These are phyloP conservation scores for Puntigrus tetrazona DNA, from an alignment of 2,113 vertebrate species.

Conservation along the genomic window DNA sequence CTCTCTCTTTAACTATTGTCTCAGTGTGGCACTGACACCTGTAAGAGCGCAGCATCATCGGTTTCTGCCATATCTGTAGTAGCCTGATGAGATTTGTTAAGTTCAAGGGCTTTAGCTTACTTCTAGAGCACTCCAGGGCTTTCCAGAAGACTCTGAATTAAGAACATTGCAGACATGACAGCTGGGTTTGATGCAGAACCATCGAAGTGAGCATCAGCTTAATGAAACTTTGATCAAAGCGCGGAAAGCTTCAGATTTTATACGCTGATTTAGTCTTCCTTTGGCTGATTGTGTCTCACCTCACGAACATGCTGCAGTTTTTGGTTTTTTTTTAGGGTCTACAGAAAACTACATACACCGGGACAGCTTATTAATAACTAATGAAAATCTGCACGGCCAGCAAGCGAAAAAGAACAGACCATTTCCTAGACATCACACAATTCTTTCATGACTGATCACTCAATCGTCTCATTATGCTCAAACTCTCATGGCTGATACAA, in stretches of 20 bases:
- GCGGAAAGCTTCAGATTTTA: constrained; percentile 23
- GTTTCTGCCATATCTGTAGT: not conserved
- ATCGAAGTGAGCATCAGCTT: constrained; percentile 38
- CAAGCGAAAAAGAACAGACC: not conserved
- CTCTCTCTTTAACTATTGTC: not conserved
- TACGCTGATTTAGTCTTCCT: constrained; percentile 31
- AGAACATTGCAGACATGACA: constrained; percentile 35
- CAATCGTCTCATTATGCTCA: constrained; percentile 22
- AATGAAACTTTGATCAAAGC: constrained; percentile 57
- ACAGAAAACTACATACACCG: not conserved
- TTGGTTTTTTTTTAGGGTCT: constrained; percentile 1
- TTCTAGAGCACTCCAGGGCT: constrained; percentile 11
- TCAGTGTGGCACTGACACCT: not conserved
- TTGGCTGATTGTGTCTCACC: constrained; percentile 21
- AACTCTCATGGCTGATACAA: not conserved
- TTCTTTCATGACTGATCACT: constrained; percentile 20
- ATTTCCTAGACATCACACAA: constrained; percentile 17
- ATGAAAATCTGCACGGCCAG: constrained; percentile 8
- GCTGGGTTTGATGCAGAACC: constrained; percentile 34
- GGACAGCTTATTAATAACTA: constrained; percentile 16
- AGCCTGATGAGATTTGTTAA: constrained; percentile 2
- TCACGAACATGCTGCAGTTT: constrained; percentile 2
- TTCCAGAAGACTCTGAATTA: not conserved
- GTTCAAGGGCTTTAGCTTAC: constrained; percentile 4
- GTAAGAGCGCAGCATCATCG: not conserved